A percentile compares a stretch with the other conserved stretches of the same genome.
phyloP scores from a whole-genome alignment of 2,113 vertebrate genomes.

The Butastur rufipennis region DNA sequence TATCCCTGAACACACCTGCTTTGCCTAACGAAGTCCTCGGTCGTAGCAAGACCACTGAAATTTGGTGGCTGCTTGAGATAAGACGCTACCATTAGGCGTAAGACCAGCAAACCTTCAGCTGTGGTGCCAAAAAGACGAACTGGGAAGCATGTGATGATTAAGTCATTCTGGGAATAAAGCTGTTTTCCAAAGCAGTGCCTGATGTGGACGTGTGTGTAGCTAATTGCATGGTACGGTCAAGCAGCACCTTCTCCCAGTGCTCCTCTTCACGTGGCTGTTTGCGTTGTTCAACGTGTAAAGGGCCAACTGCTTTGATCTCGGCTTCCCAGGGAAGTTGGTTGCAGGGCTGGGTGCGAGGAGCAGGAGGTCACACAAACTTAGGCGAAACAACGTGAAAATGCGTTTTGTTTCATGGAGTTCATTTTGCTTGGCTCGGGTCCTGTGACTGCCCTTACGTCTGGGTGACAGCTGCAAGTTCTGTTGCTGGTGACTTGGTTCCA shows the following conservation, averaged over 20 bases:
- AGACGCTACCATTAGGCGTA: neutral
- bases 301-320: rapidly evolving
- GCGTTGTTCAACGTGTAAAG: neutral
- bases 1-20: neutral
- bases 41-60: rapidly evolving
- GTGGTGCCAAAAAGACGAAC: too few species aligned
- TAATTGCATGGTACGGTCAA: rapidly evolving
- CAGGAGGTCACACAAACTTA: neutral
- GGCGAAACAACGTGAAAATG: rapidly evolving
- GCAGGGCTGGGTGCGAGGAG: neutral
- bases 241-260: neutral
- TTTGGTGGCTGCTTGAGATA: neutral
- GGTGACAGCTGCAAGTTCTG: too few species aligned
- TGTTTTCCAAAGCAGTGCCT: neutral
- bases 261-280: rapidly evolving
- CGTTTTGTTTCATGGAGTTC: too few species aligned
- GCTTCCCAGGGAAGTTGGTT: neutral
- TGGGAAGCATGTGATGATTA: neutral
- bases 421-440: too few species aligned
- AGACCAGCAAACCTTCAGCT: neutral
- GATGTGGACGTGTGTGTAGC: neutral
- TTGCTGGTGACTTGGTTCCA: neutral
- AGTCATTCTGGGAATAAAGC: neutral
- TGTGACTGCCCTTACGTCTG: too few species aligned
- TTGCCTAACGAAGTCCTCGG: neutral